phyloP scores from a whole-genome alignment of 53 echinoderm and acorn worm genomes.

The Henricia sp. region DNA sequence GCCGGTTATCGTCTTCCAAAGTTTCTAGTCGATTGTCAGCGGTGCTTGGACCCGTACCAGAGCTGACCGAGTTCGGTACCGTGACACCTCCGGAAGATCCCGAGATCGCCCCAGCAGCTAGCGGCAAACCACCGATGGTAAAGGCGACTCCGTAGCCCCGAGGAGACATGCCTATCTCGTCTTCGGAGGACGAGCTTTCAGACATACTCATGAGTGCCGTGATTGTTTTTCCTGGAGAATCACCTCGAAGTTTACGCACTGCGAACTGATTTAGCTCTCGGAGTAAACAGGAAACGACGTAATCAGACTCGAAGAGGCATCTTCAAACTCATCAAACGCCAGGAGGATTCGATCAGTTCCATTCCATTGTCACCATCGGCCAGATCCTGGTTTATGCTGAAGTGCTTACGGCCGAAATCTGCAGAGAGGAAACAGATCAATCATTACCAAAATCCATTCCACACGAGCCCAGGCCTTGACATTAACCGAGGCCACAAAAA shows the following conservation, averaged over 20 bases:
- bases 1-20: constrained; percentile 82
- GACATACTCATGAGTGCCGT: constrained; percentile 54
- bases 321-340: too few species aligned
- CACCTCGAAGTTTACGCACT: neutral
- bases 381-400: too few species aligned
- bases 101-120: neutral
- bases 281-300: neutral
- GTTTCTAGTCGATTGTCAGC: neutral
- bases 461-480: too few species aligned
- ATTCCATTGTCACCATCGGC: too few species aligned
- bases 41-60: constrained; percentile 18
- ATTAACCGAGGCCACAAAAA: too few species aligned
- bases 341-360: too few species aligned
- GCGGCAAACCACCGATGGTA: constrained; percentile 35
- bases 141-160: constrained; percentile 39
- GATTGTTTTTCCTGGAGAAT: neutral
- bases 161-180: constrained; percentile 35
- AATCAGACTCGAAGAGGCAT: too few species aligned
- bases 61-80: neutral
- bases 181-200: constrained; percentile 70
- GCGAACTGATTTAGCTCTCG: neutral
- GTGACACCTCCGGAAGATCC: neutral
- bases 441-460: too few species aligned
- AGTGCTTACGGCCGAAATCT: too few species aligned
- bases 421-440: too few species aligned